Percentiles rank a stretch among this genome's conserved stretches.
Conservation (phyloP, 1,140 invertebrate species). For the Musca domestica region DNA sequence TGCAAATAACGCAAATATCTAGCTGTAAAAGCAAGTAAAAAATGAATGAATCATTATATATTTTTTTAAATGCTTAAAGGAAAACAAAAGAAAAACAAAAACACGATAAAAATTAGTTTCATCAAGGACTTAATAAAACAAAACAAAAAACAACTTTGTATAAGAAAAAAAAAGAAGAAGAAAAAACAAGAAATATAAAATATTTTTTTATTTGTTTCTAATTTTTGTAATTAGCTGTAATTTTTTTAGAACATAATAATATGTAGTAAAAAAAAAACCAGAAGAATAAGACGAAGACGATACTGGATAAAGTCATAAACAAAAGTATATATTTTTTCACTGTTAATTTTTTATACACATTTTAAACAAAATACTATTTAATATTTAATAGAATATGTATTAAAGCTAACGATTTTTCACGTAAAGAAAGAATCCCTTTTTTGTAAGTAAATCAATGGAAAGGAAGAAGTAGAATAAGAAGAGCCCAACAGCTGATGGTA, state of each 20-base stretch:
- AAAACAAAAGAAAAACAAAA: neutral
- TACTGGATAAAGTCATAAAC: neutral
- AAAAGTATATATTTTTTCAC: slow-evolving; percentile 23
- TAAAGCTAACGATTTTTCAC: too few relatives aligned
- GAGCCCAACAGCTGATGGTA: too few relatives aligned
- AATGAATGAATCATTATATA: slow-evolving; percentile 16
- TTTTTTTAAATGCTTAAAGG: slow-evolving; percentile 22
- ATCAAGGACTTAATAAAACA: slow-evolving; percentile 5
- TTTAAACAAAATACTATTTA: slow-evolving; percentile 14
- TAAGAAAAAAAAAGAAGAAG: neutral
- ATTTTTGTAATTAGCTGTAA: slow-evolving; percentile 25
- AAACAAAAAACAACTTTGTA: neutral
- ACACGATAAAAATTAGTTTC: neutral
- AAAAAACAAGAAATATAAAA: neutral
- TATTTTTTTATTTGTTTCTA: slow-evolving; percentile 8
- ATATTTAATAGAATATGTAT: neutral
- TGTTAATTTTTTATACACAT: slow-evolving; percentile 25
- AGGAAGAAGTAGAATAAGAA: too few relatives aligned
- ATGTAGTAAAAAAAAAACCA: slow-evolving; percentile 12
- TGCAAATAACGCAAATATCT: neutral
- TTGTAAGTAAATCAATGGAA: too few relatives aligned
- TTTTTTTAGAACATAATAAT: slow-evolving; percentile 22
- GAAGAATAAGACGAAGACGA: slow-evolving; percentile 7
- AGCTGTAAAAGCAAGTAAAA: slow-evolving; percentile 3
- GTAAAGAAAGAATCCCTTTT: too few relatives aligned